A percentile compares a stretch with the other conserved stretches of the same genome.
phyloP scores from a whole-genome alignment of 2,113 vertebrate genomes.

The Montifringilla adamsi region DNA sequence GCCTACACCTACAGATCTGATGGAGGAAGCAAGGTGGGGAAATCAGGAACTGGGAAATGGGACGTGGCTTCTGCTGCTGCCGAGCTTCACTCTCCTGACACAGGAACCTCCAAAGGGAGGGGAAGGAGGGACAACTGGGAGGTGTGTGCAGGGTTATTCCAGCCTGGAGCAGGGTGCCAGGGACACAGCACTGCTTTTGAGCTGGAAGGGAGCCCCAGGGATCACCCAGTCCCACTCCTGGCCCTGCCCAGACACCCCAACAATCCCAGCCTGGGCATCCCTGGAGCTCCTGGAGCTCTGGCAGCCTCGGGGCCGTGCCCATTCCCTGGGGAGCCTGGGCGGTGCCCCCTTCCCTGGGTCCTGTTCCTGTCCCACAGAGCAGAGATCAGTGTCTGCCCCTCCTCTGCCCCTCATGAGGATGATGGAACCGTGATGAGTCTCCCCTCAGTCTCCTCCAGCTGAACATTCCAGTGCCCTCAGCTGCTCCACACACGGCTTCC shows the following conservation, averaged over 20 bases:
- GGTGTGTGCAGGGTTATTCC: background rate
- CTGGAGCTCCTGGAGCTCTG: background rate
- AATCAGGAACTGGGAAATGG: background rate
- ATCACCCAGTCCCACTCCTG: fast-evolving
- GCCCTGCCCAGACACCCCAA: background rate
- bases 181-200: background rate
- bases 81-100: background rate
- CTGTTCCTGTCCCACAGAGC: background rate
- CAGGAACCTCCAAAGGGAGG: background rate
- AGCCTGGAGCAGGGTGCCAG: fast-evolving
- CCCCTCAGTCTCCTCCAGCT: background rate
- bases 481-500: fast-evolving
- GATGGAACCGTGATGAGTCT: fast-evolving
- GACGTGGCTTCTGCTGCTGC: background rate
- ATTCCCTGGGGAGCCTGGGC: background rate
- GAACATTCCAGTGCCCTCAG: background rate
- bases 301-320: background rate
- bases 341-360: too few relatives aligned
- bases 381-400: background rate
- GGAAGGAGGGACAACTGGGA: background rate
- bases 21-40: background rate
- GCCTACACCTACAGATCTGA: background rate
- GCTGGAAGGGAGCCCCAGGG: background rate
- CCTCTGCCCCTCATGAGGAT: background rate
- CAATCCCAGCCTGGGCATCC: background rate